Conservation (phyloP, 1,140 invertebrate species). For the Drosophila funebris region DNA sequence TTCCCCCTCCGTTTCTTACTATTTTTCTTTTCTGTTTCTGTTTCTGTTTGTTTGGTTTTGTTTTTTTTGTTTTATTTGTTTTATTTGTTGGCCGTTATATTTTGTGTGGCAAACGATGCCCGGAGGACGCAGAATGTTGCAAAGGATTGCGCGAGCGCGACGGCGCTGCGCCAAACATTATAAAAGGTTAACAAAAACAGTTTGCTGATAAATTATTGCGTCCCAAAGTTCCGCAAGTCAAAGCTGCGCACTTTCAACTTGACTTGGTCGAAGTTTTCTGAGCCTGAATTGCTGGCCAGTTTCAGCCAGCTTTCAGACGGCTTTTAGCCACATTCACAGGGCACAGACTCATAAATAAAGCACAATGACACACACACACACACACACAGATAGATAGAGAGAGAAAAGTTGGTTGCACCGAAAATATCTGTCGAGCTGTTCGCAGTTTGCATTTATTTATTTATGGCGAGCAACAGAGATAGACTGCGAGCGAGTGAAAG, state of each 20-base stretch:
- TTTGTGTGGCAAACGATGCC: constrained; percentile 57
- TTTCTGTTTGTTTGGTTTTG: constrained; percentile 42
- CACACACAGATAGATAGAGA: neutral
- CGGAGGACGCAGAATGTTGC: constrained; percentile 44
- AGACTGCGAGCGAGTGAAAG: constrained; percentile 9
- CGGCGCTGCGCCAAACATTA: constrained; percentile 34
- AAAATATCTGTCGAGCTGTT: constrained; percentile 22
- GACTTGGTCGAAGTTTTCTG: neutral
- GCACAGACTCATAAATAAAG: constrained; percentile 29
- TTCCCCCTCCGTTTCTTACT: neutral
- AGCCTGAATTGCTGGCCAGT: neutral
- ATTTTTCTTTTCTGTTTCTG: neutral
- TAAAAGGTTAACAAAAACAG: constrained; percentile 42
- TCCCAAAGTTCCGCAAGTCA: neutral
- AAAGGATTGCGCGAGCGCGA: constrained; percentile 70
- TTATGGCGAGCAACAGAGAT: constrained; percentile 31
- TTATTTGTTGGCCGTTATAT: constrained; percentile 39
- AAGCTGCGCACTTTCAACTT: constrained; percentile 43
- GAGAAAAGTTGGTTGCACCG: constrained; percentile 11
- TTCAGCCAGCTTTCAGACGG: neutral
- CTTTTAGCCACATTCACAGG: neutral
- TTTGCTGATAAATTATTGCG: constrained; percentile 56
- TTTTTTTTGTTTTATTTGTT: constrained; percentile 21
- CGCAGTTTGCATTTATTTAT: constrained; percentile 59
- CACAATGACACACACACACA: neutral